These are phyloP conservation scores for Ariopsis seemanni DNA, from an alignment of 2,113 vertebrate genomes.

Conservation along the genomic window DNA sequence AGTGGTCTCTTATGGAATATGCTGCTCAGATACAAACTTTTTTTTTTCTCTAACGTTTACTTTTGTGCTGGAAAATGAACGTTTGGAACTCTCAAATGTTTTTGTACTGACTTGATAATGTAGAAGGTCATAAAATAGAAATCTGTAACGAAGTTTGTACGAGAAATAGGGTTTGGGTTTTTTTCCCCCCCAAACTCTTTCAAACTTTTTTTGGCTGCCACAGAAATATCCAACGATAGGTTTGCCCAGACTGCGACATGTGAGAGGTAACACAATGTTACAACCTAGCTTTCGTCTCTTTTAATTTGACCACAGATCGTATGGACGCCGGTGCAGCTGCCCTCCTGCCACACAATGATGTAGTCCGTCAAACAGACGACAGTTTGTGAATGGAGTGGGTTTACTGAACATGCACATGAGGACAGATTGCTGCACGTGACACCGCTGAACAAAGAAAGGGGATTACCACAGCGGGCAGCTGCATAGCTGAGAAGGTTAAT, in stretches of 20 bases:
- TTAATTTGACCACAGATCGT: background rate
- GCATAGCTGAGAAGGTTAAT: constrained; percentile 36
- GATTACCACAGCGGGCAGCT: constrained; percentile 48
- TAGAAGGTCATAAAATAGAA: too few species aligned
- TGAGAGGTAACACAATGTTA: background rate
- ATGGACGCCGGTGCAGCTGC: constrained; percentile 4
- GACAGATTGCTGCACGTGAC: constrained; percentile 32
- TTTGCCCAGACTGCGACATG: background rate
- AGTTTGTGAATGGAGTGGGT: constrained; percentile 46
- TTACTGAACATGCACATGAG: constrained; percentile 55
- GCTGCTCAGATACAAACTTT: too few species aligned
- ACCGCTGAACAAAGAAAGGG: constrained; percentile 47
- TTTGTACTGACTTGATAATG: too few species aligned
- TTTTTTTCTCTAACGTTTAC: too few species aligned
- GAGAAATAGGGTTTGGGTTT: too few species aligned
- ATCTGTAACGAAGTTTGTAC: too few species aligned
- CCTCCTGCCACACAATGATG: background rate
- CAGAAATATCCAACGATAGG: background rate
- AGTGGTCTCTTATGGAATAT: too few species aligned
- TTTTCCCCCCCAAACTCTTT: too few species aligned
- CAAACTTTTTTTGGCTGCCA: background rate
- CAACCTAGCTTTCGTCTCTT: background rate
- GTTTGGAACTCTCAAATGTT: too few species aligned
- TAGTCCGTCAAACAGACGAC: constrained; percentile 48
- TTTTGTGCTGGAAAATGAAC: too few species aligned